phyloP scores from a whole-genome alignment of 2,888 invertebrate genomes.

The Philhelius pedissequus region DNA sequence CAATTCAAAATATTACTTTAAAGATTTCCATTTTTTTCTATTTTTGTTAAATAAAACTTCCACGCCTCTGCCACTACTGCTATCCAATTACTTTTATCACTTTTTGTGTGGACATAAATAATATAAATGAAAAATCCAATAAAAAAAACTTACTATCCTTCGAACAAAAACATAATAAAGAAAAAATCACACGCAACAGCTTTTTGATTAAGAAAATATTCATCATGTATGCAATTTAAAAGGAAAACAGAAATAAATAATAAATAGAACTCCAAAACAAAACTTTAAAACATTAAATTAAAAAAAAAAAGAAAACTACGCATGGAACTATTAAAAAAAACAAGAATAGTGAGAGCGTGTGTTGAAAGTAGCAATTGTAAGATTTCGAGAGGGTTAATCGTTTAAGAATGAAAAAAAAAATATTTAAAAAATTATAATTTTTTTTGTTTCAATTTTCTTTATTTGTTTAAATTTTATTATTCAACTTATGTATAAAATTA shows the following conservation, averaged over 20 bases:
- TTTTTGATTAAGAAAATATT: constrained; percentile 53
- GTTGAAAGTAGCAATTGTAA: constrained; percentile 62
- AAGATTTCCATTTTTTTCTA: constrained; percentile 69
- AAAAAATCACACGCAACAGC: constrained; percentile 36
- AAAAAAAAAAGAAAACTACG: constrained; percentile 19
- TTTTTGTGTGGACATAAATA: constrained; percentile 70
- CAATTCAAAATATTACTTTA: constrained; percentile 68
- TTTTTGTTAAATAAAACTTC: constrained; percentile 69
- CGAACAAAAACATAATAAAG: constrained; percentile 38
- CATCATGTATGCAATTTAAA: constrained; percentile 35
- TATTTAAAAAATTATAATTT: constrained; percentile 49
- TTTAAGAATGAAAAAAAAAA: constrained; percentile 53
- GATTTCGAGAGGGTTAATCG: constrained; percentile 63
- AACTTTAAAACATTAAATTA: constrained; percentile 30
- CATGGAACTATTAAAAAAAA: constrained; percentile 48
- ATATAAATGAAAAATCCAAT: constrained; percentile 61
- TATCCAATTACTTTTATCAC: constrained; percentile 51
- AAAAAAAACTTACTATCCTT: constrained; percentile 26
- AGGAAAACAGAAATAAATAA: constrained; percentile 7
- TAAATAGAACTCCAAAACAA: constrained; percentile 25
- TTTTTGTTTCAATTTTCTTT: constrained; percentile 53
- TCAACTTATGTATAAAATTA: constrained; percentile 65
- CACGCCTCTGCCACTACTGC: constrained; percentile 53
- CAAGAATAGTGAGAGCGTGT: constrained; percentile 45
- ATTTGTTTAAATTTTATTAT: constrained; percentile 59